Base-by-base conservation (phyloP, 2,797 vertebrate species). In the Antrozous pallidus region DNA sequence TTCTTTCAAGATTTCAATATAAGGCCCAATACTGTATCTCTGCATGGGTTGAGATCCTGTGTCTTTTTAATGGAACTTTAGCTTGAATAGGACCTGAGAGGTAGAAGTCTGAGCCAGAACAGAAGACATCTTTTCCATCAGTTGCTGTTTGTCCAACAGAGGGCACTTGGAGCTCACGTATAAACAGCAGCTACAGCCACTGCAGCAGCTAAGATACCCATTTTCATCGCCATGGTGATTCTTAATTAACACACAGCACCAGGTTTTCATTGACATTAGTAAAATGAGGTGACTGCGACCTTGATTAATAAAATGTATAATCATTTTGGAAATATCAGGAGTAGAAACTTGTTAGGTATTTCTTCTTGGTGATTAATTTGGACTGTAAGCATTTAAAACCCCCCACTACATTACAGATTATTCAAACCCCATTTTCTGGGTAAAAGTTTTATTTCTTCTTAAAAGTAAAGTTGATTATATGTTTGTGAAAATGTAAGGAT, bases 271-370 rank as follows among this genome's bases (percentile, higher is more conserved):
- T 95, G 97, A 96, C 93, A 95, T 33, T 47, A 94, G 92, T 93
- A 96, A 97, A 97, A 97, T 95, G 96, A 97, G 97, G 92, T 97
- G 95, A 91, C 79, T 95, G 89, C 96, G 97, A 97, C 97, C 97
- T 98, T 97, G 94, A 98, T 97, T 97, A 98, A 98, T 98, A 97
- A 97, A 97, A 97, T 8, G 89, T 94, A 90, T 96, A 95, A 98
- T 98, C 24, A 92, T 97, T 97, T 93, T 88, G 90, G 96, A 98
- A 98, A 96, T 97, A 97, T 88, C 93, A 70, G 40, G 92, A 97
- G 79, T 89, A 20, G 95, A 96, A 94, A 97, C 45, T 40, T 96
- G 91, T 88, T 96, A 95, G 51, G 14, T 92, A 61, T 87, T 91
- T 90, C 38, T 97, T 94, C 73, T 47, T 22, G 78, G 2, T 20